phyloP scores from a whole-genome alignment of 1,140 invertebrate genomes.

The Drosophila lini region DNA sequence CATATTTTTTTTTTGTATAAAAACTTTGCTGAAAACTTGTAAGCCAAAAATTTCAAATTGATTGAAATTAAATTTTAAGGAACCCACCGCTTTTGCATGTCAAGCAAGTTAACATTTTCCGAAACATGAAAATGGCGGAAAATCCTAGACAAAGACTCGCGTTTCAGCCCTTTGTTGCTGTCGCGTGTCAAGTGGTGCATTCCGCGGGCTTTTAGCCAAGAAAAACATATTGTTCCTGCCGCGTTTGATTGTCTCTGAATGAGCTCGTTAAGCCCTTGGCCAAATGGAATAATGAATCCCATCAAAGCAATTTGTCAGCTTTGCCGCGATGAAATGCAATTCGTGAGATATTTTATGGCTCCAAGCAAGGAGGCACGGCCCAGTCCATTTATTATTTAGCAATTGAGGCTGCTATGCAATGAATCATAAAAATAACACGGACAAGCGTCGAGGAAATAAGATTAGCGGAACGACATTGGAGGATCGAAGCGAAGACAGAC shows the following conservation, averaged over 20 bases:
- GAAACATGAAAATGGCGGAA: not conserved
- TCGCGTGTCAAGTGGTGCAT: constrained; percentile 72
- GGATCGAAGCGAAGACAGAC: constrained; percentile 9
- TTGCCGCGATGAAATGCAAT: constrained; percentile 23
- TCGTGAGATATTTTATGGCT: constrained; percentile 18
- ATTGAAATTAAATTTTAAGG: constrained; percentile 34
- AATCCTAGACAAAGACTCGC: not conserved
- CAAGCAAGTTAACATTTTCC: constrained; percentile 15
- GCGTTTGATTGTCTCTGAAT: constrained; percentile 64
- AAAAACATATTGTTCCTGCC: constrained; percentile 42
- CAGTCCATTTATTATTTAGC: constrained; percentile 34
- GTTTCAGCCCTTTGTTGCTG: constrained; percentile 31
- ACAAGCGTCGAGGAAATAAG: constrained; percentile 19
- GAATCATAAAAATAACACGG: constrained; percentile 41
- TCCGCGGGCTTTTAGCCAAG: constrained; percentile 29
- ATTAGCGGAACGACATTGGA: constrained; percentile 32
- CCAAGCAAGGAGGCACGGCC: not conserved
- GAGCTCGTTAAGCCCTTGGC: constrained; percentile 45
- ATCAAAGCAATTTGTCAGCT: constrained; percentile 33
- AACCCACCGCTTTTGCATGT: not conserved
- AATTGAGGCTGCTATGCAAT: constrained; percentile 17
- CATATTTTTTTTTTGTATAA: constrained; percentile 10
- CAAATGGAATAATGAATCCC: constrained; percentile 51
- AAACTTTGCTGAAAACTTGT: constrained; percentile 12
- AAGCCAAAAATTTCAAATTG: constrained; percentile 11